Evolutionary conservation across 2,888 invertebrate species (phyloP), one percentile per base, ranked within the genome.

Genomic region (Pandemis heparana): DNA sequence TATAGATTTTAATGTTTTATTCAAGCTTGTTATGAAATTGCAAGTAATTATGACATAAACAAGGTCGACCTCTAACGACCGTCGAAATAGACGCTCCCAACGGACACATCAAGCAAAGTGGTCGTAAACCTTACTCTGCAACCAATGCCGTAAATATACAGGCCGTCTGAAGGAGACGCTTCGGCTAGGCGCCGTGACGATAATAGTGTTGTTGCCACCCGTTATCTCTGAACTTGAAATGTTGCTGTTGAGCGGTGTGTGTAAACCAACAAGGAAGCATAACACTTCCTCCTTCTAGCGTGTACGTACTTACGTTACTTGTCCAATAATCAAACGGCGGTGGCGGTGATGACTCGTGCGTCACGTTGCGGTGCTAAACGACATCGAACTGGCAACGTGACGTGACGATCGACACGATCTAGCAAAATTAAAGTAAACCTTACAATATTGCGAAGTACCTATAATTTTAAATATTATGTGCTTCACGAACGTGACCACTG

Each of bases 221-320:
- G 86, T 91, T 89, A 89, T 89, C 89, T 87, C 81, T 90, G 89
- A 89, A 90, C 91, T 91, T 91, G 91, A 91, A 89, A 88, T 82
- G 82, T 84, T 85, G 81, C 84, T 84, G 84, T 82, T 82, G 82
- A 84, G 85, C 84, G 83, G 82, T 86, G 83, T 87, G 83, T 85
- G 85, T 85, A 83, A 86, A 84, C 81, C 81, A 85, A 90, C 86
- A 82, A 89, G 91, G 91, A 92, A 92, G 88, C 85, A 66, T 81
- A 76, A 75, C 72, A 79, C 80, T 74, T 74, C 74, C 74, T 65
- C 53, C 74, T 74, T 65, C 73, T 60, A 51, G 12, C 74, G 65
- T 70, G 68, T 73, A 69, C 51, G n/a, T 53, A 53, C 18, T 6
- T 23, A 32, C 23, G 48, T 73, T 69, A 68, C 80, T 82, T 83